These are phyloP conservation scores for Acropora yongei DNA, from an alignment of 64 coral and sea anemone genomes.

Conservation along the genomic window DNA sequence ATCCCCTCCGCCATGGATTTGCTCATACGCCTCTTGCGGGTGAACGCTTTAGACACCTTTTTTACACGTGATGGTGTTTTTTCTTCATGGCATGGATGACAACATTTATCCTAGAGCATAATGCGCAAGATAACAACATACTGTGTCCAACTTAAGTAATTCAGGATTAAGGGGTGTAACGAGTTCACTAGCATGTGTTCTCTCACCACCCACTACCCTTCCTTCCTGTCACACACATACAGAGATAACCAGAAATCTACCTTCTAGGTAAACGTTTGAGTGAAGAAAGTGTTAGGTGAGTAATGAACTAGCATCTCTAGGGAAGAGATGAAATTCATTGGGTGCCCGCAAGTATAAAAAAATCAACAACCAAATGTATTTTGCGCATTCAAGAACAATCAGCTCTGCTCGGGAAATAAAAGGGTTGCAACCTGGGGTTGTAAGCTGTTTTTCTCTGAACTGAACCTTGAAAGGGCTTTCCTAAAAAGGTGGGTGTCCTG, in stretches of 20 bases:
- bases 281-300: constrained; percentile 39
- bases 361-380: not conserved
- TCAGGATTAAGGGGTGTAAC: constrained; percentile 33
- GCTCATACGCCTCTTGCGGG: not conserved
- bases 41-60: not conserved
- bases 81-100: constrained; percentile 37
- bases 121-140: constrained; percentile 22
- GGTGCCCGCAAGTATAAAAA: not conserved
- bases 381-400: constrained; percentile 1
- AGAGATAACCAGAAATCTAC: constrained; percentile 8
- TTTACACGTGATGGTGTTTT: not conserved
- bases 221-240: not conserved
- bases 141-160: constrained; percentile 25
- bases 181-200: constrained; percentile 22
- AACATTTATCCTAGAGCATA: constrained; percentile 1
- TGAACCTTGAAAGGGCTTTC: constrained; percentile 14
- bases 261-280: constrained; percentile 28
- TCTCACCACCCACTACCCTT: not conserved
- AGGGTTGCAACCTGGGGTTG: not conserved
- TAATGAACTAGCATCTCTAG: constrained; percentile 22
- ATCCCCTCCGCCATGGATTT: constrained; percentile 20
- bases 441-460: not conserved
- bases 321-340: not conserved
- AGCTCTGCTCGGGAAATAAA: constrained; percentile 1
- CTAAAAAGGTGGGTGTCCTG: constrained; percentile 17